A percentile compares a stretch with the other conserved stretches of the same genome.
phyloP scores from a whole-genome alignment of 2,888 invertebrate genomes.

The Schizaphis graminum region DNA sequence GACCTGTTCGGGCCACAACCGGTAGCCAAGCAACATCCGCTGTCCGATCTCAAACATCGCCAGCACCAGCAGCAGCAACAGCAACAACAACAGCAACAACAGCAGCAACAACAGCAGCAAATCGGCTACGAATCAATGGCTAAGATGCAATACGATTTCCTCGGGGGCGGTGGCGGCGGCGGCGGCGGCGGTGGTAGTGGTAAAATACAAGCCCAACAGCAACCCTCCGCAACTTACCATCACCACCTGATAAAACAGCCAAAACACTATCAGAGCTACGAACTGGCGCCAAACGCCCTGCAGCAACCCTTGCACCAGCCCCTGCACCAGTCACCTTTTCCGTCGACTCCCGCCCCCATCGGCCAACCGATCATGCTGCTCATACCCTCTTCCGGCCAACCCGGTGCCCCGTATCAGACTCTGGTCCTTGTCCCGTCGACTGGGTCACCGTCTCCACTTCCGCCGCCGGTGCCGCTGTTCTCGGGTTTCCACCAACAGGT shows the following conservation, averaged over 20 bases:
- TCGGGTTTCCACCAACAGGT: slow-evolving; percentile 25
- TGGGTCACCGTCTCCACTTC: not conserved
- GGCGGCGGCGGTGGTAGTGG: not conserved
- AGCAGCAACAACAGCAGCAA: slow-evolving; percentile 25
- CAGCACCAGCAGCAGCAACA: not conserved
- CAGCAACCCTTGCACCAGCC: not conserved
- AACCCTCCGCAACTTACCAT: not conserved
- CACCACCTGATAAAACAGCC: slow-evolving; percentile 42
- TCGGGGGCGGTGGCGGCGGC: slow-evolving; percentile 18
- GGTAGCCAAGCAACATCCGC: slow-evolving; percentile 18
- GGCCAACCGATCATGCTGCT: slow-evolving; percentile 61
- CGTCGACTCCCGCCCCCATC: not conserved
- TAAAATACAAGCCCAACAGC: not conserved
- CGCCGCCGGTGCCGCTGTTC: not conserved
- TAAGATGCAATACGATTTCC: slow-evolving; percentile 15
- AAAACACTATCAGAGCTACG: slow-evolving; percentile 54
- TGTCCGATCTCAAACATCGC: not conserved
- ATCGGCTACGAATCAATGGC: slow-evolving; percentile 33
- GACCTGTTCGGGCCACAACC: not conserved
- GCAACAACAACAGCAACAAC: slow-evolving; percentile 19
- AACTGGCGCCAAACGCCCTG: not conserved
- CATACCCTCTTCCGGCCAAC: slow-evolving; percentile 65
- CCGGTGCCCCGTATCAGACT: slow-evolving; percentile 62
- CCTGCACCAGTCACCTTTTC: slow-evolving; percentile 29
- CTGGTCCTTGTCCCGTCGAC: slow-evolving; percentile 61